Percentiles rank a stretch among this genome's conserved stretches.
Evolutionary conservation across 2,113 vertebrate genomes (phyloP).

Genomic region (Nettapus auritus): DNA sequence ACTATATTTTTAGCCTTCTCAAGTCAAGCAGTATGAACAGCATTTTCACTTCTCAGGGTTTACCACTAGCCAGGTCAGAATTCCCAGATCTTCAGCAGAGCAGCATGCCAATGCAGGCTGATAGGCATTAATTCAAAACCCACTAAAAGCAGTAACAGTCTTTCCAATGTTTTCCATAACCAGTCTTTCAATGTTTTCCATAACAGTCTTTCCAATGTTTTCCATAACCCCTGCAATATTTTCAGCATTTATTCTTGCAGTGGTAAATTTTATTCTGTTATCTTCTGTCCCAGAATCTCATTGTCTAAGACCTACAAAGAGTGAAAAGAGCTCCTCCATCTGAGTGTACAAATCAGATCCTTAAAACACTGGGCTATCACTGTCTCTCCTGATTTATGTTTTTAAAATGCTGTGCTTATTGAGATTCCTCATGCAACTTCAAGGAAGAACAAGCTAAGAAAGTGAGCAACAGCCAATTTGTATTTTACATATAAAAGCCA

Average conservation of each 20-base stretch:
- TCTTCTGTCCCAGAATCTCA: neutral
- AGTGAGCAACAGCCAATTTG: neutral
- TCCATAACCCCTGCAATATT: neutral
- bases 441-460: neutral
- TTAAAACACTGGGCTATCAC: neutral
- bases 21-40: neutral
- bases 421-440: neutral
- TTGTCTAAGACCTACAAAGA: neutral
- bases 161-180: neutral
- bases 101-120: too few species aligned
- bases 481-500: neutral
- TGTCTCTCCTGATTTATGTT: neutral
- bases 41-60: neutral
- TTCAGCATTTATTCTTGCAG: neutral
- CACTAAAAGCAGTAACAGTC: neutral
- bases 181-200: neutral
- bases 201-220: neutral
- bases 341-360: neutral
- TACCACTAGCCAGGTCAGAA: neutral
- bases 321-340: neutral
- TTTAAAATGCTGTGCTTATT: neutral
- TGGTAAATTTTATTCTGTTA: neutral
- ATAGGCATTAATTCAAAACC: neutral
- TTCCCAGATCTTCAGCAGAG: neutral
- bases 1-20: neutral